Evolutionary conservation across 2,888 invertebrate species (phyloP).

Genomic region (Congeria kusceri): DNA sequence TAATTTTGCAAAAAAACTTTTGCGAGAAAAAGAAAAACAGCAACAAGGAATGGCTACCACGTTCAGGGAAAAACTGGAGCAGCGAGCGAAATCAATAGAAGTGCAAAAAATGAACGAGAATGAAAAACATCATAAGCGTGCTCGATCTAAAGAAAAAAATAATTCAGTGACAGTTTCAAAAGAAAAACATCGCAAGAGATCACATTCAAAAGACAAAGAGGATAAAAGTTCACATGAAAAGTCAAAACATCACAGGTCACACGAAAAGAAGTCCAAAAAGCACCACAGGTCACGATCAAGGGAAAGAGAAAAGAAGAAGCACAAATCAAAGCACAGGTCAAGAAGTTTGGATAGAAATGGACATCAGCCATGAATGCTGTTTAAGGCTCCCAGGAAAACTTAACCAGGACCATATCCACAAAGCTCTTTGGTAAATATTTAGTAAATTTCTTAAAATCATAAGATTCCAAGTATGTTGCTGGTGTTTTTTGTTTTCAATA

Average conservation of each 20-base stretch:
- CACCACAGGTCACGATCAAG: slow-evolving; percentile 39
- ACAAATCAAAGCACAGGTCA: slow-evolving; percentile 23
- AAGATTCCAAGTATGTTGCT: too few species aligned
- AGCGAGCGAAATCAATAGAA: not conserved
- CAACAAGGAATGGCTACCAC: not conserved
- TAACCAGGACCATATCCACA: too few species aligned
- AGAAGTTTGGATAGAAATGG: slow-evolving; percentile 41
- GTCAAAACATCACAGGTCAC: slow-evolving; percentile 23
- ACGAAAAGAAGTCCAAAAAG: slow-evolving; percentile 47
- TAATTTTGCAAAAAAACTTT: slow-evolving; percentile 3
- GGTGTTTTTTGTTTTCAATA: too few species aligned
- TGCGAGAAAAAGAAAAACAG: not conserved
- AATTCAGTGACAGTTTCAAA: too few species aligned
- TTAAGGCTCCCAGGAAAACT: too few species aligned
- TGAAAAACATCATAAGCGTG: slow-evolving; percentile 21
- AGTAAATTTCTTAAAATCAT: too few species aligned
- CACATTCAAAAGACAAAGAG: slow-evolving; percentile 47
- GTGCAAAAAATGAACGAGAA: not conserved
- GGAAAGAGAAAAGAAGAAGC: slow-evolving; percentile 47
- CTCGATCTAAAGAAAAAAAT: slow-evolving; percentile 30
- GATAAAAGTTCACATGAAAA: too few species aligned
- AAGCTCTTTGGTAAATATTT: too few species aligned
- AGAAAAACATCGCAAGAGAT: slow-evolving; percentile 28
- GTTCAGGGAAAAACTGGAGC: not conserved
- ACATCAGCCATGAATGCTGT: not conserved